Conservation (phyloP, 2,113 vertebrate genomes). For the Turdus rufiventris region DNA sequence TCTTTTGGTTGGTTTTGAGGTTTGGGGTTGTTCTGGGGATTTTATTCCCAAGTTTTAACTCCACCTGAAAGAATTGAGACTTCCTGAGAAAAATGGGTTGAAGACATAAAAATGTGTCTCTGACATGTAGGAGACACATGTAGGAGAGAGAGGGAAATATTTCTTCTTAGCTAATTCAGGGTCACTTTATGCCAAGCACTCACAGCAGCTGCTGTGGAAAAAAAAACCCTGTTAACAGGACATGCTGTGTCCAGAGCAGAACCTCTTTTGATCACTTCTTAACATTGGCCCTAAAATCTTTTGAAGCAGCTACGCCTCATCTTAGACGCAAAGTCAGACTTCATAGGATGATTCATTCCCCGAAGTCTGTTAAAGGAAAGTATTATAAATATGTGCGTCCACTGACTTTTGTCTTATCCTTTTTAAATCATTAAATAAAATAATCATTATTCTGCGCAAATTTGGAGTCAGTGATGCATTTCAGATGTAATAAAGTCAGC, state of each 20-base stretch:
- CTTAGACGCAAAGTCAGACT: neutral
- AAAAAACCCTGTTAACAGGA: neutral
- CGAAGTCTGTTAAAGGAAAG: neutral
- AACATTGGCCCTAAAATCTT: neutral
- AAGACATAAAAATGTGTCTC: neutral
- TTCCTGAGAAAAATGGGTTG: neutral
- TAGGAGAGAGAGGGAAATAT: neutral
- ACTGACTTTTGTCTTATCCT: slow-evolving; percentile 31
- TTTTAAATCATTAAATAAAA: slow-evolving; percentile 12
- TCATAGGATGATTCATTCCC: neutral
- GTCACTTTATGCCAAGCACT: neutral
- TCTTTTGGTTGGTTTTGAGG: neutral
- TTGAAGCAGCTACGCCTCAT: slow-evolving; percentile 2
- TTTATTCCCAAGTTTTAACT: neutral
- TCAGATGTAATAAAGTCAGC: slow-evolving; percentile 34
- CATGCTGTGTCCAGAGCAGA: neutral
- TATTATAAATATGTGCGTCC: neutral
- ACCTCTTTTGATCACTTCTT: neutral
- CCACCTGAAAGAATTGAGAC: neutral
- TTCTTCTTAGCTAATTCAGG: slow-evolving; percentile 26
- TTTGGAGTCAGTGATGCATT: slow-evolving; percentile 24
- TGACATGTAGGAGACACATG: neutral
- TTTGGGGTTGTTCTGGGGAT: neutral
- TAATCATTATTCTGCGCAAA: neutral
- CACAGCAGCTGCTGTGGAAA: neutral